Conservation (phyloP, 2,888 invertebrate species). For the Harpalus rubripes region DNA sequence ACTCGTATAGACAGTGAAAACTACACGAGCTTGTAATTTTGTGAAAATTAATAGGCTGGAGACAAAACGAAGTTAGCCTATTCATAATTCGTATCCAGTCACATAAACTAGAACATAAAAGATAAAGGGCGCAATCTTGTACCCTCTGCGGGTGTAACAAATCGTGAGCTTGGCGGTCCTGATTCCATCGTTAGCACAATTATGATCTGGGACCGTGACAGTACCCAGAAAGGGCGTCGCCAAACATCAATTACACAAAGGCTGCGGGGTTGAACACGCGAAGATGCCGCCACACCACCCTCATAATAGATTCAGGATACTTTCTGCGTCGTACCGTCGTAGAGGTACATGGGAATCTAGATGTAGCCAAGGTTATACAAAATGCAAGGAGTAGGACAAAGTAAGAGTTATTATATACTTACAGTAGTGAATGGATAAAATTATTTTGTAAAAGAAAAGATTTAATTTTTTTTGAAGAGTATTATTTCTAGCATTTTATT, state of each 20-base stretch:
- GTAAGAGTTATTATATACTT: too few species aligned
- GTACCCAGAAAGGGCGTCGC: conserved; percentile 62
- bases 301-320: conserved; percentile 48
- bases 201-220: conserved; percentile 46
- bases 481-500: too few species aligned
- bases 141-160: conserved; percentile 4
- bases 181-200: conserved; percentile 59
- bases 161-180: not conserved
- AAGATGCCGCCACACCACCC: conserved; percentile 21
- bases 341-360: not conserved
- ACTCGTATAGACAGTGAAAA: not conserved
- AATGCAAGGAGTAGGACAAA: too few species aligned
- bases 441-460: too few species aligned
- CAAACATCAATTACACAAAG: conserved; percentile 65
- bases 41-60: not conserved
- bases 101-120: not conserved
- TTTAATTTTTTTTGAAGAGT: too few species aligned
- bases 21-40: not conserved
- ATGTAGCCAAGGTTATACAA: not conserved
- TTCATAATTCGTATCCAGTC: not conserved
- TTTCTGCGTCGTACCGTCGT: not conserved
- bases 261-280: conserved; percentile 59
- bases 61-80: not conserved
- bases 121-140: conserved; percentile 5
- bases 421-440: too few species aligned